phyloP scores from a whole-genome alignment of 2,113 vertebrate genomes.

The Clinocottus analis region DNA sequence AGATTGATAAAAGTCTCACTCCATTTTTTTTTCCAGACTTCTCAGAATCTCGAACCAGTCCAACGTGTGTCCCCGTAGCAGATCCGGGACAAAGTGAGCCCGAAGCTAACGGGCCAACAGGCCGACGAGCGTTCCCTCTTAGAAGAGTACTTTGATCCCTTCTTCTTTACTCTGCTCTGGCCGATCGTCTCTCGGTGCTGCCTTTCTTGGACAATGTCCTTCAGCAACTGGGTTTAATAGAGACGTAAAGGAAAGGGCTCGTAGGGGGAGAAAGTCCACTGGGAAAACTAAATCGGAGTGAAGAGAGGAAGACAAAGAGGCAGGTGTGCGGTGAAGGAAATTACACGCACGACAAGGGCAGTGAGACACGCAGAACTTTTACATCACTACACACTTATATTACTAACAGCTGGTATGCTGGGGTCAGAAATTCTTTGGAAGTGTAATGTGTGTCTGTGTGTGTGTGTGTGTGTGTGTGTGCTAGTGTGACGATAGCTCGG shows the following conservation, averaged over 20 bases:
- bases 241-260: conserved; percentile 45
- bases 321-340: conserved; percentile 51
- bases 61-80: conserved; percentile 27
- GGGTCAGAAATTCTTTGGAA: not conserved
- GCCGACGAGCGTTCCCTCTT: conserved; percentile 44
- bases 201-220: conserved; percentile 58
- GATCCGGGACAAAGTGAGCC: conserved; percentile 43
- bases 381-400: conserved; percentile 35
- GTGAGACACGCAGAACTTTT: conserved; percentile 29
- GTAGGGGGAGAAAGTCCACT: conserved; percentile 2
- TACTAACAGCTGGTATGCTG: conserved; percentile 22
- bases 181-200: conserved; percentile 63
- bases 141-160: conserved; percentile 59
- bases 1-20: conserved; percentile 9
- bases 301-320: conserved; percentile 41
- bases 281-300: conserved; percentile 17
- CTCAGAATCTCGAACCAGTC: conserved; percentile 19
- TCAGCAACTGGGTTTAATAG: conserved; percentile 65
- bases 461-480: not conserved
- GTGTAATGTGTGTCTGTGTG: not conserved
- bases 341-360: conserved; percentile 1
- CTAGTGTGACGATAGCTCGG: conserved; percentile 12
- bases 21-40: conserved; percentile 24
- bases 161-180: conserved; percentile 57
- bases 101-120: conserved; percentile 51